Base-by-base conservation (phyloP, 2,797 vertebrate genomes). In the Choloepus didactylus region DNA sequence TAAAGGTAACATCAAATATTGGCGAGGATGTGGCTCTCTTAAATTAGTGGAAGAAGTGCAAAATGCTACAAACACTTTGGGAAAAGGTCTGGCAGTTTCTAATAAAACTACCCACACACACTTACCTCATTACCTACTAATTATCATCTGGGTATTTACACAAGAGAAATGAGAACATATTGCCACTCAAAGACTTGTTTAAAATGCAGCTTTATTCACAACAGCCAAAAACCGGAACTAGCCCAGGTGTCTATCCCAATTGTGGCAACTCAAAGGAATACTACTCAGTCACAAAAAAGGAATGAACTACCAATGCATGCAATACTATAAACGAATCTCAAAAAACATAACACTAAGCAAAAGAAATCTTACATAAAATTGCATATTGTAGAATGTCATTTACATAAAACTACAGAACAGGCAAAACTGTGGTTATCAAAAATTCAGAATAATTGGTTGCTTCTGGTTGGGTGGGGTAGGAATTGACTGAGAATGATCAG, bases 91-190 rank as follows among this genome's bases (percentile, higher is more conserved):
- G 85, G 25, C 41, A 41, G 44, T 49, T 96, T 86, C 86, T 92
- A 80, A 72, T 46, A 66, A 94, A 95, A 89, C 38, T 41, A 76
- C 90, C 25, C 35, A 75, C 9, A 81, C 31, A 79, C 5, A 66
- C 46, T 92, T 38, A 86, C 31, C 87, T 81, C 29, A 49, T 67
- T 60, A 77, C 62, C 86, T 70, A 92, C n/a, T 51, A 80, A 91
- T 84, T 64, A 27, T 46, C 72, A 82, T 46, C 66, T 72, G 70
- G 41, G n/a, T 56, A 81, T 75, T 89, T 93, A 75, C 46, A 6
- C 54, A 66, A 89, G 62, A 94, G 49, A 97, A 91, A 96, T 67
- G 49, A 88, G 44, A 89, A 89, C 16, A 29, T 79, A 95, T 59
- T 79, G 86, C 38, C 38, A 93, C 12, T 69, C 3, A 70, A 91